These are phyloP conservation scores for Parasteatoda lunata DNA, from an alignment of 2,888 invertebrate species.

Conservation along the genomic window DNA sequence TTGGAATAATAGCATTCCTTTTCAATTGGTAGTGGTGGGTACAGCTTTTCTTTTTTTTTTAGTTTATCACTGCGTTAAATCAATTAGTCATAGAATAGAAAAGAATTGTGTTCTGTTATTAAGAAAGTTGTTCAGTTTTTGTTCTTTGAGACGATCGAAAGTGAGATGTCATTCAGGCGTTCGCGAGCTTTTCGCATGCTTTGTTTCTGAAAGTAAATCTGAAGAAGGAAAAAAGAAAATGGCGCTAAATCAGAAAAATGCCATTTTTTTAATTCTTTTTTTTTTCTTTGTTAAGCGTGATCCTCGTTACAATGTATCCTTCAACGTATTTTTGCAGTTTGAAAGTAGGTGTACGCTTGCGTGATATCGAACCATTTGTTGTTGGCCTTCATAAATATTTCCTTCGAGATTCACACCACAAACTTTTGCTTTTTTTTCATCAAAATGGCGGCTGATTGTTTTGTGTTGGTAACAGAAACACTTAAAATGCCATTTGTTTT, in stretches of 20 bases:
- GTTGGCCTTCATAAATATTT: slow-evolving; percentile 4
- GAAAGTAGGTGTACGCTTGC: neutral
- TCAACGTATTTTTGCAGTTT: neutral
- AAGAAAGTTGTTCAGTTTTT: slow-evolving; percentile 33
- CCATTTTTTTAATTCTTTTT: neutral
- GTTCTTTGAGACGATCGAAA: slow-evolving; percentile 12
- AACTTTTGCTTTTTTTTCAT: neutral
- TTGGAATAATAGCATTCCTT: slow-evolving; percentile 34
- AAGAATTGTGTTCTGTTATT: slow-evolving; percentile 35
- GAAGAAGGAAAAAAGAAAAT: neutral
- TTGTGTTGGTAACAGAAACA: neutral
- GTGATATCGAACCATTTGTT: slow-evolving; percentile 22
- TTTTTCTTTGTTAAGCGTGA: slow-evolving; percentile 7
- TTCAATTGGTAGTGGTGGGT: slow-evolving; percentile 14
- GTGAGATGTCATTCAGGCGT: slow-evolving; percentile 3
- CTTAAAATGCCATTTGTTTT: slow-evolving; percentile 2
- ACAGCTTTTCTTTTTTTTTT: neutral
- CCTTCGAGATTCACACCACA: neutral
- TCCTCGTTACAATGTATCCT: slow-evolving; percentile 1
- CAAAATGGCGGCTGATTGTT: neutral
- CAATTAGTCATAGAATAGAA: slow-evolving; percentile 44
- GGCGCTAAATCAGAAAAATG: neutral
- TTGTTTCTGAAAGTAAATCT: neutral
- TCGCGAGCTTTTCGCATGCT: neutral
- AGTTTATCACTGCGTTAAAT: slow-evolving; percentile 54